Evolutionary conservation across 2,888 invertebrate genomes (phyloP).

Genomic region (Adelphocoris suturalis): DNA sequence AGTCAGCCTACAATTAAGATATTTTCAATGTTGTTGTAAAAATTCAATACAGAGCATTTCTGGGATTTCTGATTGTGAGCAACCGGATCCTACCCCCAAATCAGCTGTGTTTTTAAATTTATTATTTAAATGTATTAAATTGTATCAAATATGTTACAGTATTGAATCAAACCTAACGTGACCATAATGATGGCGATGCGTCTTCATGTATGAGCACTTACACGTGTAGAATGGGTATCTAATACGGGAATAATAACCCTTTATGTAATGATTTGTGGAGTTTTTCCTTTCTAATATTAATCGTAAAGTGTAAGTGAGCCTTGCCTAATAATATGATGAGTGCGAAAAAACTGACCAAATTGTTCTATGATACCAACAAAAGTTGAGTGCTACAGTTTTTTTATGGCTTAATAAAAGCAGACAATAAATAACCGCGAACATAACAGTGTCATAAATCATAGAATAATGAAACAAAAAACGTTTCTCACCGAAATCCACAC

Average conservation of each 20-base stretch:
- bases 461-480: not conserved
- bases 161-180: not conserved
- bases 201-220: no score
- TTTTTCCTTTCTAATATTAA: not conserved
- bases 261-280: not conserved
- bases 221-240: not conserved
- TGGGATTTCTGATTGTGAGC: no score
- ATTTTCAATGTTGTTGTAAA: no score
- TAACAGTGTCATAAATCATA: not conserved
- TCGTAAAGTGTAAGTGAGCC: not conserved
- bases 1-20: no score
- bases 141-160: no score
- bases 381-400: not conserved
- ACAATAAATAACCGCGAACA: not conserved
- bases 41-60: no score
- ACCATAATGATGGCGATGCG: not conserved
- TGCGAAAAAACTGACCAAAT: not conserved
- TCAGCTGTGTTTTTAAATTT: no score
- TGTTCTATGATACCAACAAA: not conserved
- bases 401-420: not conserved
- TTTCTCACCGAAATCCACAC: no score
- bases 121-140: no score
- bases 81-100: no score
- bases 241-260: not conserved
- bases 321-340: not conserved